Evolutionary conservation across 2,113 vertebrate genomes (phyloP).

Genomic region (Ibidorhyncha struthersii): DNA sequence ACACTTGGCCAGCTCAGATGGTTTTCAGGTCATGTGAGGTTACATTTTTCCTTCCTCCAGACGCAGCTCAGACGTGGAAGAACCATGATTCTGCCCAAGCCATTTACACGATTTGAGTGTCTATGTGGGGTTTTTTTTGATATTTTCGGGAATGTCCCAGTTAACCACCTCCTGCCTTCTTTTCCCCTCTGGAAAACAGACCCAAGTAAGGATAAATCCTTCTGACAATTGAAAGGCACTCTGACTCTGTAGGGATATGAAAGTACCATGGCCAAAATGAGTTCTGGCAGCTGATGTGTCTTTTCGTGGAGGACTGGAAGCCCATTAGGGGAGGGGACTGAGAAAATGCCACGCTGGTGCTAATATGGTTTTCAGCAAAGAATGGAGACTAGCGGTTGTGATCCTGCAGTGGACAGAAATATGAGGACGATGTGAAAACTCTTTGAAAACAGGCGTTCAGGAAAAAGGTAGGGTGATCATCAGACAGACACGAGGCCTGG

Average conservation of each 20-base stretch:
- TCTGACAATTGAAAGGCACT: background rate
- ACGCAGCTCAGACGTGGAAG: background rate
- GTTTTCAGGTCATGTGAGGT: background rate
- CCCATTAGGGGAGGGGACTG: background rate
- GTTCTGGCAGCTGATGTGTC: background rate
- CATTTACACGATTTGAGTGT: accelerated
- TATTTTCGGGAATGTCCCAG: background rate
- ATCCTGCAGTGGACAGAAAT: background rate
- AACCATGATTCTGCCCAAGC: background rate
- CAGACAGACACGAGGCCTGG: background rate
- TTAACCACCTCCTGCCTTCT: background rate
- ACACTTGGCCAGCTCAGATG: background rate
- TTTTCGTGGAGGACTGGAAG: background rate
- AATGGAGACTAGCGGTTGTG: background rate
- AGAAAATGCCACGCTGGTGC: background rate
- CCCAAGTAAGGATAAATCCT: background rate
- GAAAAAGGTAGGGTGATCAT: background rate
- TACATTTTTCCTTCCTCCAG: background rate
- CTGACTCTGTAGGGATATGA: background rate
- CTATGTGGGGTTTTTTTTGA: background rate
- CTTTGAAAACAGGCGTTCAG: background rate
- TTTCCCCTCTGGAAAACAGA: background rate
- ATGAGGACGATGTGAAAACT: background rate
- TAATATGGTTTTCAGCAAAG: background rate
- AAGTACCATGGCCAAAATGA: background rate